These are phyloP conservation scores for Mallotus villosus DNA, from an alignment of 2,797 vertebrate species.

Conservation along the genomic window DNA sequence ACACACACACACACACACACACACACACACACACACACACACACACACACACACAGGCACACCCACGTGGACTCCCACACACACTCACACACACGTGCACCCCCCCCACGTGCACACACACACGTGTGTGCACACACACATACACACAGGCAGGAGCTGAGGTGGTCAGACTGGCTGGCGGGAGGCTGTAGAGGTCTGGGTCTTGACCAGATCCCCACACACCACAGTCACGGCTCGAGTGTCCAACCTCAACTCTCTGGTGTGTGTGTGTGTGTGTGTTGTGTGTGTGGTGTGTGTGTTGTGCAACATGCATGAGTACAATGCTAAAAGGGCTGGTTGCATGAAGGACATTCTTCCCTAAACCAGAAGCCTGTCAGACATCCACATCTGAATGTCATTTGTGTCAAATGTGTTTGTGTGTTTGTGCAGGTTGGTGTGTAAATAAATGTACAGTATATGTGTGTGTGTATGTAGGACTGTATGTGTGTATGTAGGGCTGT, in stretches of 20 bases:
- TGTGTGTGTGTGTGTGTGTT: conserved; percentile 21
- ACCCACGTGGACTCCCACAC: conserved; percentile 18
- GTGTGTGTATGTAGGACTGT: too few species aligned
- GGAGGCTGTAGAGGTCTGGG: neutral
- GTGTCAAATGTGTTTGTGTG: too few species aligned
- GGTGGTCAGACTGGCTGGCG: conserved; percentile 22
- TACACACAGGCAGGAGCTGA: conserved; percentile 12
- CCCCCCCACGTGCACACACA: conserved; percentile 24
- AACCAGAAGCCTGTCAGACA: too few species aligned
- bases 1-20: conserved; percentile 20
- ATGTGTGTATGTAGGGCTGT: too few species aligned
- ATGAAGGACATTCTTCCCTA: too few species aligned
- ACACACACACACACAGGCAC: conserved; percentile 14
- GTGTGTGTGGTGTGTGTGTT: conserved; percentile 24
- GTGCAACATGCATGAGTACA: neutral
- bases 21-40: conserved; percentile 9
- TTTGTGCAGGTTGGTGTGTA: too few species aligned
- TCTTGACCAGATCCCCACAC: conserved; percentile 7
- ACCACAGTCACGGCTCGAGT: neutral
- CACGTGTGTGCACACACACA: conserved; percentile 16
- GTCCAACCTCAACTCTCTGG: neutral
- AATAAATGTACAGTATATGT: too few species aligned
- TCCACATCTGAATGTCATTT: too few species aligned
- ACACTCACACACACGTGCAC: conserved; percentile 19
- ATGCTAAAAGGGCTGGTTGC: too few species aligned